Conservation (phyloP, 2,113 vertebrate species). For the Tenebrosternarchus preto region DNA sequence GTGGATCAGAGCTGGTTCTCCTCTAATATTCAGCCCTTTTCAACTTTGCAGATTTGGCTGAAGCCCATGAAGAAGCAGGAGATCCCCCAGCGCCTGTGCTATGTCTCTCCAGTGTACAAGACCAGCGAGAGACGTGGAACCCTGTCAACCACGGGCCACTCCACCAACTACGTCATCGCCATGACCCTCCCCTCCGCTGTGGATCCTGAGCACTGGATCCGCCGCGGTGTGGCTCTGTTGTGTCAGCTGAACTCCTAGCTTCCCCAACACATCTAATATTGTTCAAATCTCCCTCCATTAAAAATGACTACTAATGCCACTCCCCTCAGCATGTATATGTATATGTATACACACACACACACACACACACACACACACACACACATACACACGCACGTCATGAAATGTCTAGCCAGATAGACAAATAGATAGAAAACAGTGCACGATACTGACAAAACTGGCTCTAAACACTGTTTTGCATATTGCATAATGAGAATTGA, state of each 20-base stretch:
- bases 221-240: constrained; percentile 79
- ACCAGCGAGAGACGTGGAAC: constrained; percentile 85
- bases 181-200: constrained; percentile 80
- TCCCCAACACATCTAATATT: too few relatives aligned
- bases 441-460: not conserved
- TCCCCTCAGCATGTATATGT: too few relatives aligned
- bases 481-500: not conserved
- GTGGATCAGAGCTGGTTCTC: not conserved
- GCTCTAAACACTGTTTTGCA: not conserved
- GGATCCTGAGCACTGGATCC: constrained; percentile 81
- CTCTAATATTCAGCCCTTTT: not conserved
- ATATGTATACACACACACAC: too few relatives aligned
- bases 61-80: constrained; percentile 79
- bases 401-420: too few relatives aligned
- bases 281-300: too few relatives aligned
- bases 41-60: constrained; percentile 81
- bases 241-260: constrained; percentile 84
- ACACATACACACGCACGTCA: too few relatives aligned
- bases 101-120: constrained; percentile 82
- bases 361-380: too few relatives aligned
- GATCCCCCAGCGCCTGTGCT: constrained; percentile 75
- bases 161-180: constrained; percentile 86
- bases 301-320: too few relatives aligned
- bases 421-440: not conserved
- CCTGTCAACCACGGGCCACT: constrained; percentile 86